Percentiles rank a stretch among this genome's conserved stretches.
phyloP scores from a whole-genome alignment of 2,113 vertebrate species.

The Charina bottae region DNA sequence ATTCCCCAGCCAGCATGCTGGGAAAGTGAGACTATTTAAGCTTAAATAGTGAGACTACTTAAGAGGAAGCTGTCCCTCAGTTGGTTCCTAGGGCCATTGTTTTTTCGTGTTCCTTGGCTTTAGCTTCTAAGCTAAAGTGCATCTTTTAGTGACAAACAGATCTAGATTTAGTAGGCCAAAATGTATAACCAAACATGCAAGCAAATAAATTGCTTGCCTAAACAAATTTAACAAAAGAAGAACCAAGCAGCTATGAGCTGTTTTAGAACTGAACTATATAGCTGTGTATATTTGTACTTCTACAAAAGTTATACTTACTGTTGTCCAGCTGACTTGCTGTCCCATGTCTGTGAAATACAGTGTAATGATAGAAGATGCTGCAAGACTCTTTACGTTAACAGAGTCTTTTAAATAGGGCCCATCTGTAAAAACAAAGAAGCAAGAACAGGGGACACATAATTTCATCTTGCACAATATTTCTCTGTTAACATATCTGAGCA shows the following conservation, averaged over 20 bases:
- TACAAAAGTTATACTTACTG: constrained; percentile 69
- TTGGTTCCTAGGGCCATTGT: neutral
- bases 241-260: neutral
- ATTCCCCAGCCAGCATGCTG: neutral
- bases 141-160: neutral
- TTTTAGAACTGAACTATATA: neutral
- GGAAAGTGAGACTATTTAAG: neutral
- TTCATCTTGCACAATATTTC: neutral
- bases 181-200: neutral
- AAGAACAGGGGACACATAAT: neutral
- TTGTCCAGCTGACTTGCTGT: constrained; percentile 79
- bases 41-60: neutral
- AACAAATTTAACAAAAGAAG: neutral
- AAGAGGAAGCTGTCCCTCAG: neutral
- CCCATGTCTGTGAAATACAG: constrained; percentile 80
- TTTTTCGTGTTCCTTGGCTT: neutral
- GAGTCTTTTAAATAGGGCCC: constrained; percentile 75
- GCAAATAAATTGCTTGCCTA: neutral
- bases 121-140: neutral
- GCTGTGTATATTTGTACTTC: neutral
- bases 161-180: neutral
- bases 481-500: neutral
- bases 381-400: constrained; percentile 68
- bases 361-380: constrained; percentile 76
- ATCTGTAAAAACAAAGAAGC: constrained; percentile 55